Evolutionary conservation across 1,140 invertebrate genomes (phyloP), one percentile per base, ranked within the genome.

Genomic region (Euura lappo): DNA sequence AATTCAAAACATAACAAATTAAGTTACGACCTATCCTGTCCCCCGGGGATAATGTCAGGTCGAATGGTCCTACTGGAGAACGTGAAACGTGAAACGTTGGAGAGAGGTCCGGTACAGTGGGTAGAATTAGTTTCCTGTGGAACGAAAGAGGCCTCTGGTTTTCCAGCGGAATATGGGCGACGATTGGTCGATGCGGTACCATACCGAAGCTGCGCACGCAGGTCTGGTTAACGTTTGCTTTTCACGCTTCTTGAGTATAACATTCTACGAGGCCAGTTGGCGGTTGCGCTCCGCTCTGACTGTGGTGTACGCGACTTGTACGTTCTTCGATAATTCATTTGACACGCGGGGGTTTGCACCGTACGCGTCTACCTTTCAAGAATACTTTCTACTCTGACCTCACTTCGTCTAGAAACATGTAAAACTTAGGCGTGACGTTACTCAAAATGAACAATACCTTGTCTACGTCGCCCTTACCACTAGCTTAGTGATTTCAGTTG

Each of bases 371-470:
- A 68, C 66, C 11, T 8, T 7, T 10, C 8, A 75, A 71, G 72
- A 77, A 79, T 76, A 84, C 81, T 83, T 83, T 84, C 83, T 81
- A 83, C 72, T 83, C 75, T 79, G 79, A 83, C 79, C 81, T 80
- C 79, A 75, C 51, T 60, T n/a, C 8, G 10, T 60, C 13, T 60
- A 60, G 51, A 60, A 60, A 60, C 51, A 60, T 60, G 51, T 60
- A 60, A 60, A 60, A 51, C 47, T n/a, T 60, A 8, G 51, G 51
- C 51, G 51, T 60, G 8, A 60, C 10, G 13, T 60, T 60, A 28
- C 28, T 28, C 3, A 60, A 60, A 60, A 60, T 60, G 51, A 60
- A 60, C 51, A 60, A 28, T 28, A 28, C 28, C 51, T 60, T 11
- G 51, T 60, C 10, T 11, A 8, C 51, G 51, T 60, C 13, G 51